Evolutionary conservation across 2,888 invertebrate genomes (phyloP).

Genomic region (Leuctra nigra): DNA sequence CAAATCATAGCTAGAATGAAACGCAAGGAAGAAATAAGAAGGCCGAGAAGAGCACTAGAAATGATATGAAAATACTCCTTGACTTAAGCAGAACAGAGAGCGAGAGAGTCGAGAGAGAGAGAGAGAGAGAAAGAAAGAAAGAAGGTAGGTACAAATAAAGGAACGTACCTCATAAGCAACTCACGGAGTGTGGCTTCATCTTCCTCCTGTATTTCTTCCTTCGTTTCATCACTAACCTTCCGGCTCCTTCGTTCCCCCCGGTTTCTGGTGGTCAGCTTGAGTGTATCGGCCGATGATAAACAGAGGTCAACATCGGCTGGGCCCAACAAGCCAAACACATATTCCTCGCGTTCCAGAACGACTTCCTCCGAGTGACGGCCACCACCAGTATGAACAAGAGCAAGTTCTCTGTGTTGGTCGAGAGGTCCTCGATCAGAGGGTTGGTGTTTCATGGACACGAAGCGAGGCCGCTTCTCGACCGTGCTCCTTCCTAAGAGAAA

Average conservation of each 20-base stretch:
- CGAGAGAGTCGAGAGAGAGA: not conserved
- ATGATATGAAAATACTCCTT: not conserved
- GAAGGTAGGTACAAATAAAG: not conserved
- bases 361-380: conserved; percentile 33
- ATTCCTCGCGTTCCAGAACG: conserved; percentile 45
- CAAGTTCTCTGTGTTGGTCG: conserved; percentile 14
- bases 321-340: conserved; percentile 42
- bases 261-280: conserved; percentile 42
- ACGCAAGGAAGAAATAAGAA: conserved; percentile 8
- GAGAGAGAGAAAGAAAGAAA: not conserved
- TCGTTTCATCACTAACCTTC: conserved; percentile 73
- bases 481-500: conserved; percentile 26
- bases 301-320: conserved; percentile 36
- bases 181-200: conserved; percentile 92
- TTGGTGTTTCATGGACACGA: conserved; percentile 27
- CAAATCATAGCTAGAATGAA: not conserved
- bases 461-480: conserved; percentile 26
- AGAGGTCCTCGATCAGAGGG: conserved; percentile 7
- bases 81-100: not conserved
- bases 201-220: conserved; percentile 64
- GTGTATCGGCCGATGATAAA: conserved; percentile 42
- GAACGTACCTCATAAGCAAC: conserved; percentile 82
- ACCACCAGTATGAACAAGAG: conserved; percentile 21
- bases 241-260: conserved; percentile 34
- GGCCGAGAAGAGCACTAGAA: not conserved